These are phyloP conservation scores for Ptychochromis oligacanthus DNA, from an alignment of 2,113 vertebrate species.

Conservation along the genomic window DNA sequence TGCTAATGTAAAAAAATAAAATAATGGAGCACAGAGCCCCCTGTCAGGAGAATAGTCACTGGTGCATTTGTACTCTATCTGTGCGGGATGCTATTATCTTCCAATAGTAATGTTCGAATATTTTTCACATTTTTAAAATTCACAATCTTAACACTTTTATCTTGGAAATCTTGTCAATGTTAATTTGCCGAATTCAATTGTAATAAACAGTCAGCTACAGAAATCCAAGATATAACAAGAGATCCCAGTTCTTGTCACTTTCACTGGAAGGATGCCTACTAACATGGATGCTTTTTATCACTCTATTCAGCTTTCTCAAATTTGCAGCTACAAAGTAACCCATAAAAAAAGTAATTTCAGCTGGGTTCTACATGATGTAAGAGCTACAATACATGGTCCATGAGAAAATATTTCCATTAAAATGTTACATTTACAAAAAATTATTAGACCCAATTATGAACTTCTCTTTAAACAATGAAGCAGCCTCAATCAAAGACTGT, in stretches of 20 bases:
- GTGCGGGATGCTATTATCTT: not conserved
- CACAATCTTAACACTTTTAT: not conserved
- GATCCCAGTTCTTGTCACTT: constrained; percentile 13
- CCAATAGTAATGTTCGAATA: not conserved
- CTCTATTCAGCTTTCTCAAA: not conserved
- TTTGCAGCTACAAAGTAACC: not conserved
- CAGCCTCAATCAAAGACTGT: too few relatives aligned
- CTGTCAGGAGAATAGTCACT: not conserved
- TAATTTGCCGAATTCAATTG: not conserved
- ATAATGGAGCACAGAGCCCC: not conserved
- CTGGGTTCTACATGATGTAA: not conserved
- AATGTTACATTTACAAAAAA: not conserved
- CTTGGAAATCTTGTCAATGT: not conserved
- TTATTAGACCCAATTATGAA: not conserved
- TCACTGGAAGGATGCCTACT: not conserved
- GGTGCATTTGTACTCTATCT: not conserved
- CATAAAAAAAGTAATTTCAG: not conserved
- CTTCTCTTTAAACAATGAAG: too few relatives aligned
- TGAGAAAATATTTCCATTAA: not conserved
- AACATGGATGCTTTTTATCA: not conserved
- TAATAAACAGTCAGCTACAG: constrained; percentile 9
- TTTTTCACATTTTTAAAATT: not conserved
- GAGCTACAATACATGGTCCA: not conserved
- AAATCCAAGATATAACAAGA: constrained; percentile 16
- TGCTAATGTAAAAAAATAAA: not conserved